Conservation (phyloP, 2,797 vertebrate genomes). For the Petrocephalus schoutedeni region DNA sequence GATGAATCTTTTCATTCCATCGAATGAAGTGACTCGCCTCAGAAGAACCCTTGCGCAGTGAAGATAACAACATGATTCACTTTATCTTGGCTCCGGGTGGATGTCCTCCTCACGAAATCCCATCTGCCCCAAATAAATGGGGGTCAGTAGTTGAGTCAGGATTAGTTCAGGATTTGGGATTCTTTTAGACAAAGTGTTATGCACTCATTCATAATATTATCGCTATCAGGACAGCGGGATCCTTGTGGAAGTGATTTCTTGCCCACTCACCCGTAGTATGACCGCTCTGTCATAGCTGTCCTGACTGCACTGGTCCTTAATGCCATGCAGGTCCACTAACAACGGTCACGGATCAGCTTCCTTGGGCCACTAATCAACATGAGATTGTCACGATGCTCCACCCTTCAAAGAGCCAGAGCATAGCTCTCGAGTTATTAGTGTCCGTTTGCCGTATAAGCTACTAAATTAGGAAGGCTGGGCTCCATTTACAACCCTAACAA, state of each 20-base stretch:
- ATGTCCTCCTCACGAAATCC: background rate
- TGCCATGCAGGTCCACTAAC: slow-evolving; percentile 5
- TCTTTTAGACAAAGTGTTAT: slow-evolving; percentile 15
- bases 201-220: slow-evolving; percentile 7
- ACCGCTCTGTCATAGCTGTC: background rate
- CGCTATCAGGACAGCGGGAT: background rate
- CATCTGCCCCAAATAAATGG: background rate
- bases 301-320: background rate
- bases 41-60: background rate
- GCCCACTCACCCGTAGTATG: background rate
- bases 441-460: slow-evolving; percentile 22
- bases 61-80: background rate
- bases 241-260: slow-evolving; percentile 2
- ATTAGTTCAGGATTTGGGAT: slow-evolving; percentile 7
- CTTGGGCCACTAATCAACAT: slow-evolving; percentile 32
- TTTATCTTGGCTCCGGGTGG: background rate
- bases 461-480: background rate
- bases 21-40: background rate
- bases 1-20: background rate
- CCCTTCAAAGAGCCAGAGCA: slow-evolving; percentile 28
- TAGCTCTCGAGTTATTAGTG: slow-evolving; percentile 24
- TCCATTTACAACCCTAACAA: background rate
- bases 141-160: slow-evolving; percentile 15
- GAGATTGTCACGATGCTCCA: background rate
- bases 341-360: slow-evolving; percentile 17